Evolutionary conservation across 2,888 invertebrate genomes (phyloP), one percentile per base, ranked within the genome.

Genomic region (Archips crataeganus): DNA sequence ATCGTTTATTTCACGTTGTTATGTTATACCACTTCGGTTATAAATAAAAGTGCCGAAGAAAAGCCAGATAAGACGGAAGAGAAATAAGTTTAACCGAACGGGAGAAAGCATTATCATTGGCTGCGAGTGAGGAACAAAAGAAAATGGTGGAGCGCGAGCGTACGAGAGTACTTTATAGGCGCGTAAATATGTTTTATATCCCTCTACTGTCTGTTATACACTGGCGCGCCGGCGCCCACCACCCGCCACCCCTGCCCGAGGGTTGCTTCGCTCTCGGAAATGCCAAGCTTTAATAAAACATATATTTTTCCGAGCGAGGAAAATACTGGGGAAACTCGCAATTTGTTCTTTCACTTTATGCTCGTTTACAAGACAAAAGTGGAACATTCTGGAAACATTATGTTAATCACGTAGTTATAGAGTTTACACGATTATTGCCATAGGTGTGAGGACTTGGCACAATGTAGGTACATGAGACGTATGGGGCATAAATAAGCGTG

Each of bases 161-260:
- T 92, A 94, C 93, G 91, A 94, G 93, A 94, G 94, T 94, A 93
- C 94, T 94, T 94, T 94, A 94, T 94, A 94, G 94, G 94, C 94
- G 94, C 94, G 94, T 94, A 94, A 94, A 94, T 94, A 94, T 94
- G 94, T 94, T 94, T 94, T 94, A 94, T 94, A 94, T 93, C 93
- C 92, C 92, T 94, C 94, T 93, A 94, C 91, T 94, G 94, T 93
- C 94, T 94, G 94, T 94, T 94, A 93, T 94, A 93, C 91, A 94
- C 90, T 92, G 93, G 93, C 91, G 90, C 90, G 91, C 90, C 89
- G 88, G 86, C 88, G 86, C 84, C 84, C 90, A 83, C 77, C 71
- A 75, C 76, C 83, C 80, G 80, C 87, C 90, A 81, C 84, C 87
- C 86, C 83, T 85, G 83, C 87, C 87, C 80, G 90, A 90, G 93